A percentile compares a stretch with the other conserved stretches of the same genome.
Conservation (phyloP, 2,888 invertebrate genomes). For the Euzetes globulus region DNA sequence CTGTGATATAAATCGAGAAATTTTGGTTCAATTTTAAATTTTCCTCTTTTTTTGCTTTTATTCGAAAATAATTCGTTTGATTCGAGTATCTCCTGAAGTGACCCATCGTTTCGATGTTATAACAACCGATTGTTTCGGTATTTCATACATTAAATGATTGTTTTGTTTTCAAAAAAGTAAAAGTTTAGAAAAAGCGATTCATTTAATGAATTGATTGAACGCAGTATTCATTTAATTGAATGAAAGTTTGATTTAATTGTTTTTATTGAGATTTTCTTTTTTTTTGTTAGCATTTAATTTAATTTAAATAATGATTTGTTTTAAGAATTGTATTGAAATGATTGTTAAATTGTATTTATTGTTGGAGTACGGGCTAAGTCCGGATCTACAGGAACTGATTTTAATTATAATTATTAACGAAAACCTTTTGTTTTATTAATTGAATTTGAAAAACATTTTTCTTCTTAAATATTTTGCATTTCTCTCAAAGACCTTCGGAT, state of each 20-base stretch:
- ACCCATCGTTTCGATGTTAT: too few relatives aligned
- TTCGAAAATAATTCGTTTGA: neutral
- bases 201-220: neutral
- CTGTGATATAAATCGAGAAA: neutral
- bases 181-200: neutral
- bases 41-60: neutral
- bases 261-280: neutral
- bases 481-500: too few relatives aligned
- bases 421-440: neutral
- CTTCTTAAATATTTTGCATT: too few relatives aligned
- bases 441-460: too few relatives aligned
- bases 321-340: neutral
- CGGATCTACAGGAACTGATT: neutral
- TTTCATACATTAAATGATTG: too few relatives aligned
- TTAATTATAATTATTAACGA: neutral
- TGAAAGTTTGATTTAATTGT: neutral
- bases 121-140: too few relatives aligned
- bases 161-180: too few relatives aligned
- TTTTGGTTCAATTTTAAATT: neutral
- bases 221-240: constrained; percentile 4
- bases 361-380: neutral
- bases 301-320: neutral
- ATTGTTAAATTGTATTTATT: neutral
- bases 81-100: neutral
- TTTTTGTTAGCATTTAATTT: neutral